Base-by-base conservation (phyloP, 2,888 invertebrate species). In the Caenorhabditis japonica region DNA sequence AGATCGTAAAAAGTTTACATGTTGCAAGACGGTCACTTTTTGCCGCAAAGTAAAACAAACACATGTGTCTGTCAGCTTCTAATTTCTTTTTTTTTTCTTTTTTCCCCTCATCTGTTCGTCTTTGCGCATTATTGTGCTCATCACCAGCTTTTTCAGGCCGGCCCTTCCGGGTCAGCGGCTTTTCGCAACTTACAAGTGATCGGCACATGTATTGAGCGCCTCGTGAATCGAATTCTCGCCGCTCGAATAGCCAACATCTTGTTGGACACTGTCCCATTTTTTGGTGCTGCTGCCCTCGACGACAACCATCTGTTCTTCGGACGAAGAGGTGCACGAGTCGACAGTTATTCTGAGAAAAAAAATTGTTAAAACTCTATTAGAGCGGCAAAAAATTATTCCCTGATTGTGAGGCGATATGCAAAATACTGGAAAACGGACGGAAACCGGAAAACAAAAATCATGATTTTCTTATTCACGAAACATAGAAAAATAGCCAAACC, bases 141-240 rank as follows among this genome's bases (percentile, higher is more conserved):
- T 5, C 39, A 39, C 39, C 39, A 5, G 39, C 13, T 19, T 44
- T 47, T 34, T n/a, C n/a, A n/a, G n/a, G 8, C 17, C 7, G 36
- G 44, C 27, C 1, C 52, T 23, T 41, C n/a, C 38, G 21, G 56
- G 47, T 64, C 49, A 30, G 30, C 10, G 17, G 58, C 66, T 68
- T 68, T 64, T 41, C 5, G 30, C 10, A 13, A 68, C 66, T 68
- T 68, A 68, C 66, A 68, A 58, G 19, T 68, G 66, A 56, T 74
- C 74, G 51, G 62, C 69, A 39, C 69, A 62, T 15, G 74, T 71
- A 55, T 72, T 76, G 46, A 71, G 17, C 7, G 71, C 73, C 59
- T 82, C 81, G 69, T 81, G 81, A 36, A 80, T 75, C 38, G 78
- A 78, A 69, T 81, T 81, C 44, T 83, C 83, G 23, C 83, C 83